Conservation (phyloP, 2,113 vertebrate species). For the Dermatemys mawii region DNA sequence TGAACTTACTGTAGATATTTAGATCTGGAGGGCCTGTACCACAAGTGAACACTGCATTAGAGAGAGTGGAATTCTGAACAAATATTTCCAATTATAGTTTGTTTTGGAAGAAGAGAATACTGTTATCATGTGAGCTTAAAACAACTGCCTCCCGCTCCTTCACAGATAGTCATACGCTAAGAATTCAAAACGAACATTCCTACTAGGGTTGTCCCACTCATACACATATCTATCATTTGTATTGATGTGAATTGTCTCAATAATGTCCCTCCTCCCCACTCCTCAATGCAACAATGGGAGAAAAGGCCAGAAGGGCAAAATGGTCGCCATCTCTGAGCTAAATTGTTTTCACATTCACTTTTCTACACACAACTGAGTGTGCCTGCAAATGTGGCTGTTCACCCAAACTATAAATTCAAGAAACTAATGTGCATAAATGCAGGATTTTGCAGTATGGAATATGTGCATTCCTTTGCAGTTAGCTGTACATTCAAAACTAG, state of each 20-base stretch:
- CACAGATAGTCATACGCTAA: background rate
- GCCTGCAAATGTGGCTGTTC: background rate
- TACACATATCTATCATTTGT: background rate
- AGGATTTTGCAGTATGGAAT: background rate
- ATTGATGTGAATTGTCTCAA: background rate
- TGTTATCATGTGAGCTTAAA: rapidly evolving
- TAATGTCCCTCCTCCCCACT: background rate
- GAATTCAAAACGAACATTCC: background rate
- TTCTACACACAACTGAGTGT: background rate
- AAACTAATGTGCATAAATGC: background rate
- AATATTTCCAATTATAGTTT: background rate
- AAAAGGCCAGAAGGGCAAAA: background rate
- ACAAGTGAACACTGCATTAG: background rate
- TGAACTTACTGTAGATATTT: background rate
- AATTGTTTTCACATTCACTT: background rate
- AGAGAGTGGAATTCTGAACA: background rate
- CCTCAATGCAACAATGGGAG: background rate
- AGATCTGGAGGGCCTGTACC: background rate
- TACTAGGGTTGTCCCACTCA: background rate
- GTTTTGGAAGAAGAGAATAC: background rate
- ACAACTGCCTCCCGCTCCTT: background rate
- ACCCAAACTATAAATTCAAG: background rate
- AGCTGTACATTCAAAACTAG: background rate
- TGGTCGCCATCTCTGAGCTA: background rate
- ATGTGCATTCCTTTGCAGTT: background rate